These are phyloP conservation scores for Epistrophella euchroma DNA, from an alignment of 2,888 invertebrate species.

Conservation along the genomic window DNA sequence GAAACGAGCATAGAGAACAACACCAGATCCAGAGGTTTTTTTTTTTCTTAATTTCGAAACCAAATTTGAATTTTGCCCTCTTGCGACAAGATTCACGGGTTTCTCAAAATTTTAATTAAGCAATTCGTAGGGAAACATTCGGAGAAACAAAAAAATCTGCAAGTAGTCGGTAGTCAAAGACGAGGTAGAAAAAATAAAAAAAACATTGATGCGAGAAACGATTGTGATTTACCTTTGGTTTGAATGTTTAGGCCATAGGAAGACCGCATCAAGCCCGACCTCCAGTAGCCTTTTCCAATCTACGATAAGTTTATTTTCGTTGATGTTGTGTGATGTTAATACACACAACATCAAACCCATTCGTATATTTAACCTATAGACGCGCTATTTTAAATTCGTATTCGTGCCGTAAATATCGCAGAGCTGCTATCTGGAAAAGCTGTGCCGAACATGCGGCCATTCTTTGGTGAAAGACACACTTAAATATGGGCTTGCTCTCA, in stretches of 20 bases:
- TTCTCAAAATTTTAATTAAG: conserved; percentile 64
- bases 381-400: conserved; percentile 53
- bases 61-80: conserved; percentile 66
- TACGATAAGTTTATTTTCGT: conserved; percentile 48
- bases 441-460: conserved; percentile 55
- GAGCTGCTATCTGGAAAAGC: conserved; percentile 43
- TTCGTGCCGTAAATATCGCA: conserved; percentile 61
- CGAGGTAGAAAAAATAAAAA: background rate
- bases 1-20: background rate
- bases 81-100: conserved; percentile 41
- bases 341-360: too few relatives aligned
- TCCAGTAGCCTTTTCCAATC: conserved; percentile 65
- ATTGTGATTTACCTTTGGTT: conserved; percentile 71
- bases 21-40: background rate
- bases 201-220: conserved; percentile 25
- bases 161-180: background rate
- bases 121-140: conserved; percentile 65
- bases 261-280: conserved; percentile 30
- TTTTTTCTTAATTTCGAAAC: conserved; percentile 33
- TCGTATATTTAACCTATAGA: conserved; percentile 18
- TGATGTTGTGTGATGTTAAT: conserved; percentile 25
- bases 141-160: conserved; percentile 21
- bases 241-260: conserved; percentile 16
- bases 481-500: background rate
- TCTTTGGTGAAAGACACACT: conserved; percentile 28